Percentiles rank a stretch among this genome's conserved stretches.
phyloP scores from a whole-genome alignment of 2,888 invertebrate species.

The Fissipunctia ypsillon region DNA sequence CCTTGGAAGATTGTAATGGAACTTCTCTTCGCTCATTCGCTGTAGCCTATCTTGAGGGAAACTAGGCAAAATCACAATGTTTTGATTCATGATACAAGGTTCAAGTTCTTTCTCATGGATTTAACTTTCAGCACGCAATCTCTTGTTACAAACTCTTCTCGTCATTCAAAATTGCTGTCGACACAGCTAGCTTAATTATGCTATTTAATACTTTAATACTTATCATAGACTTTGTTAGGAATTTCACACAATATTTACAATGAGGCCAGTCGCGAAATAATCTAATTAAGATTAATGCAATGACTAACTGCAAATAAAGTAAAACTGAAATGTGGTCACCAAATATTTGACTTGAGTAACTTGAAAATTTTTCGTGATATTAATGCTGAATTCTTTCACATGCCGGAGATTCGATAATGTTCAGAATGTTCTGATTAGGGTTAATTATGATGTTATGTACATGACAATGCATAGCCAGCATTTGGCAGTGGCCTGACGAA shows the following conservation, averaged over 20 bases:
- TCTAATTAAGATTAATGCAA: constrained; percentile 56
- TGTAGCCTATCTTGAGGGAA: background rate
- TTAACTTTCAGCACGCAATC: background rate
- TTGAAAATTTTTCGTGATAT: constrained; percentile 18
- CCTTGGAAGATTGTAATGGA: background rate
- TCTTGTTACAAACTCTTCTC: constrained; percentile 4
- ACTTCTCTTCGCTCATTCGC: background rate
- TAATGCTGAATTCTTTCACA: constrained; percentile 23
- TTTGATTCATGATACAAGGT: background rate
- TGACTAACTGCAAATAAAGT: constrained; percentile 47
- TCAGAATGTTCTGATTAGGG: constrained; percentile 43
- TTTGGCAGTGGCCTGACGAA: constrained; percentile 75
- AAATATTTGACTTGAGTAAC: constrained; percentile 38
- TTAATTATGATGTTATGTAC: constrained; percentile 56
- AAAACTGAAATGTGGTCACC: constrained; percentile 10
- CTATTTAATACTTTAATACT: too few relatives aligned
- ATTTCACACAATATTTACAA: constrained; percentile 46
- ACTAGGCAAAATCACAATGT: background rate
- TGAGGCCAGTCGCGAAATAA: constrained; percentile 44
- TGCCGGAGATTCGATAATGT: constrained; percentile 8
- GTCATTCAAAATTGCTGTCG: constrained; percentile 24
- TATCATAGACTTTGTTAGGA: constrained; percentile 23
- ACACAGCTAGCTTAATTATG: constrained; percentile 27
- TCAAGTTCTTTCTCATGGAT: background rate
- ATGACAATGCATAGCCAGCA: constrained; percentile 61